Evolutionary conservation across 2,797 vertebrate genomes (phyloP), one percentile per base, ranked within the genome.

Genomic region (Manis crassicaudata): DNA sequence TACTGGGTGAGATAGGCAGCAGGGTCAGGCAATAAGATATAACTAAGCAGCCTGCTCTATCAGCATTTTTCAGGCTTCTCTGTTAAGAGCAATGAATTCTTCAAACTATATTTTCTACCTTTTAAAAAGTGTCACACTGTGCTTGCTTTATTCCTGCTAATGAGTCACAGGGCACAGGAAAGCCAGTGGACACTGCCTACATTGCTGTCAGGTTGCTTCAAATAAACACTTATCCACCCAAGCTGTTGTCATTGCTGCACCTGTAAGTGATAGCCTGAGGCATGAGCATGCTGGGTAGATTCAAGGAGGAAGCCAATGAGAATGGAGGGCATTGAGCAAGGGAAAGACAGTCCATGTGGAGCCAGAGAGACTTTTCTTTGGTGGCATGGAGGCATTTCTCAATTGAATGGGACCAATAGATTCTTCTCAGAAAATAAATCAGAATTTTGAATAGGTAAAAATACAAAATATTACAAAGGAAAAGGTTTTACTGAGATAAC

Each of bases 1-100:
- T 82, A 21, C 46, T 86, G 29, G 46, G 43, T 90, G 46, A 96
- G 87, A 72, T 3, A 87, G 62, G 46, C 32, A 67, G 46, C 58
- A 21, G 58, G 63, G 7, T 56, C 52, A 92, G 62, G 58, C 21
- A 72, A 29, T 29, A 56, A 79, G 65, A 79, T 87, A 79, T 0
- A 91, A 52, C 67, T 56, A 85, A 82, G 29, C 35, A 76, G 79
- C 7, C 10, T 10, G 25, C 9, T 63, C 29, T 37, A 85, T 89
- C 92, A 88, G 67, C 40, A 90, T 90, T 93, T 96, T 89, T 62
- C 72, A 88, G 50, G 25, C 35, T 70, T 93, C 17, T 76, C 65
- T 84, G 20, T 70, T 75, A 92, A 87, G 10, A 94, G 76, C 77
- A 83, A 67, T 40, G n/a, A 73, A 75, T 76, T 86, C n/a, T 87